Evolutionary conservation across 1,140 invertebrate species (phyloP), one percentile per base, ranked within the genome.

Genomic region (Drosophila tropicalis): DNA sequence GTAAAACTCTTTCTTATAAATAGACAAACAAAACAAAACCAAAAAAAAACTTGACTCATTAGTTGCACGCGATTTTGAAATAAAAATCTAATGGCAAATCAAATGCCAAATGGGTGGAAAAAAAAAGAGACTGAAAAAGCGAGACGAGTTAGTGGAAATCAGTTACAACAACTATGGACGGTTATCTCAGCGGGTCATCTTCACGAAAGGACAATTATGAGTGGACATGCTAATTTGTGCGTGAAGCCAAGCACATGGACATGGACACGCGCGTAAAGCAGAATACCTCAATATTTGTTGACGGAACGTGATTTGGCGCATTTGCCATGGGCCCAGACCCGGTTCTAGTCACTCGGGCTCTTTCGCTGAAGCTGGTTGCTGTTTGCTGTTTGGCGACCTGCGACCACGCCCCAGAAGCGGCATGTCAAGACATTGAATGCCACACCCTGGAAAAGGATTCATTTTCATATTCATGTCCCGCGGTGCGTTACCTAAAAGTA

Each of bases 231-330:
- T 91, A 91, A 91, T 91, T 83, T 89, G 83, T 87, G 84, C 77
- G 81, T 86, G 72, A 29, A 29, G 44, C 9, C 22, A 29, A 29
- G 29, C 29, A 29, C 29, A 25, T 54, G 19, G 29, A 6, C 13
- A 34, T 13, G 44, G 61, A 67, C 70, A 70, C 60, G 64, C 70
- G 74, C 76, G 67, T 79, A 91, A 91, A 91, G 85, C 90, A 91
- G 81, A 91, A 91, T 91, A 79, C 80, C 86, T 91, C 90, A 91
- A 91, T 91, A 91, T 90, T 91, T 81, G 89, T 89, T 73, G 81
- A 85, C 66, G 72, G 67, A 84, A 90, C 90, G 90, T 91, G 90
- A 91, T 91, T 91, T 91, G 77, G 79, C 90, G 83, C 90, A 74
- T 90, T 90, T 84, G 70, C 70, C 55, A 41, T 12, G 22, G 60